phyloP scores from a whole-genome alignment of 2,888 invertebrate genomes.

The Catocala nupta region DNA sequence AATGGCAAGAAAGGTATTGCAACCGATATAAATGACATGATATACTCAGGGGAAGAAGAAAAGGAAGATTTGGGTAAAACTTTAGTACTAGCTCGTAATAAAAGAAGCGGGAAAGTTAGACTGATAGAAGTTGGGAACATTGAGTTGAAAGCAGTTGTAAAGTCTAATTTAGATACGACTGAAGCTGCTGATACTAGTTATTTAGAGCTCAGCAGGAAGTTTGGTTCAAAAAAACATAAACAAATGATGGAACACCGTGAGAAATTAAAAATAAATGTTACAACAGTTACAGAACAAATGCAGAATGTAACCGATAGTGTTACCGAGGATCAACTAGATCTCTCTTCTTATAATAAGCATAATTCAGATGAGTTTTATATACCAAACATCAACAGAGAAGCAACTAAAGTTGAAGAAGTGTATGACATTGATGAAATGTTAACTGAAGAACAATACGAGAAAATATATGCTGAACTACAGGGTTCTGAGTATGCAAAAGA shows the following conservation, averaged over 20 bases:
- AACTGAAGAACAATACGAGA: slow-evolving; percentile 71
- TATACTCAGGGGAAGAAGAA: slow-evolving; percentile 73
- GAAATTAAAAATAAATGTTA: slow-evolving; percentile 86
- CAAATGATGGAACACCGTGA: slow-evolving; percentile 88
- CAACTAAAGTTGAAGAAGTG: slow-evolving; percentile 75
- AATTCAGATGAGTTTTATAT: slow-evolving; percentile 79
- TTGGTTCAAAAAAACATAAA: slow-evolving; percentile 89
- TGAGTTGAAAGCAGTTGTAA: slow-evolving; percentile 67
- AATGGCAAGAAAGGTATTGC: slow-evolving; percentile 58
- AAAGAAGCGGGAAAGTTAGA: slow-evolving; percentile 72
- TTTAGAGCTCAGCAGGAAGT: slow-evolving; percentile 87
- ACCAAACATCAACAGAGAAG: slow-evolving; percentile 83
- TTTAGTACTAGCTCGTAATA: slow-evolving; percentile 68
- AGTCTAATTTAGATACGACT: slow-evolving; percentile 50
- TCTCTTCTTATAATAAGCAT: slow-evolving; percentile 65
- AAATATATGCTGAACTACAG: slow-evolving; percentile 67
- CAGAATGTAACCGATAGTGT: slow-evolving; percentile 82
- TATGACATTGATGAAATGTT: slow-evolving; percentile 81
- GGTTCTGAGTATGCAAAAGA: slow-evolving; percentile 59
- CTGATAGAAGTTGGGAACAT: slow-evolving; percentile 68
- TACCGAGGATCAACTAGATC: slow-evolving; percentile 68
- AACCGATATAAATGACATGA: slow-evolving; percentile 58
- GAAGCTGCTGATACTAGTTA: slow-evolving; percentile 63
- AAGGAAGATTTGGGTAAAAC: slow-evolving; percentile 66
- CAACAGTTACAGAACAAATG: slow-evolving; percentile 87